Conservation (phyloP, 2,888 invertebrate species). For the Piscicola geometra region DNA sequence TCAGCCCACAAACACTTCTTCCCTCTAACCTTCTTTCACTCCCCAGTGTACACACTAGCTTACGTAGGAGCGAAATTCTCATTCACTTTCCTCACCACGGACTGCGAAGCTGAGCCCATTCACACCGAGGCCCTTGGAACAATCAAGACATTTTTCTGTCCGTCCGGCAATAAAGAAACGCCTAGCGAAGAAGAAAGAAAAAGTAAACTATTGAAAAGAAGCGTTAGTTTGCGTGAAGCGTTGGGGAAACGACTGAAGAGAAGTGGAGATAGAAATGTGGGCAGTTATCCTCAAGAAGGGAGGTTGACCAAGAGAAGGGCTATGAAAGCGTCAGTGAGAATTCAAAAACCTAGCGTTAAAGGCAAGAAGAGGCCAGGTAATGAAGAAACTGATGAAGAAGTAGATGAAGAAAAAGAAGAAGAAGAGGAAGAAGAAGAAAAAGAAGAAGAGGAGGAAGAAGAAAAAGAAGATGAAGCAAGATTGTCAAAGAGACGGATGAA, state of each 20-base stretch:
- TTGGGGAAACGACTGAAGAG: too few species aligned
- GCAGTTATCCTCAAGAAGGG: too few species aligned
- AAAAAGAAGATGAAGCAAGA: not conserved
- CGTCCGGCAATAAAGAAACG: too few species aligned
- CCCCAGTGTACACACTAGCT: conserved; percentile 22
- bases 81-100: conserved; percentile 21
- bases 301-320: too few species aligned
- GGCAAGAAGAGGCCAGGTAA: too few species aligned
- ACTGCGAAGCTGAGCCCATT: not conserved
- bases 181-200: not conserved
- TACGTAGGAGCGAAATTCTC: conserved; percentile 7
- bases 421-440: not conserved
- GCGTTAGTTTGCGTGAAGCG: not conserved
- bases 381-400: not conserved
- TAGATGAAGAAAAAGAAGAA: not conserved
- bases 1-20: not conserved
- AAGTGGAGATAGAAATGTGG: too few species aligned
- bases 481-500: not conserved
- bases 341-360: too few species aligned
- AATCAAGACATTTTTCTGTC: conserved; percentile 12
- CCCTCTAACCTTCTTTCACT: not conserved
- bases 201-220: conserved; percentile 17
- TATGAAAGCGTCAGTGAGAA: too few species aligned
- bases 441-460: not conserved
- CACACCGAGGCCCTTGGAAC: not conserved